A percentile compares a stretch with the other conserved stretches of the same genome.
These are phyloP conservation scores for Rhinophrynus dorsalis DNA, from an alignment of 2,797 vertebrate species.

Conservation along the genomic window DNA sequence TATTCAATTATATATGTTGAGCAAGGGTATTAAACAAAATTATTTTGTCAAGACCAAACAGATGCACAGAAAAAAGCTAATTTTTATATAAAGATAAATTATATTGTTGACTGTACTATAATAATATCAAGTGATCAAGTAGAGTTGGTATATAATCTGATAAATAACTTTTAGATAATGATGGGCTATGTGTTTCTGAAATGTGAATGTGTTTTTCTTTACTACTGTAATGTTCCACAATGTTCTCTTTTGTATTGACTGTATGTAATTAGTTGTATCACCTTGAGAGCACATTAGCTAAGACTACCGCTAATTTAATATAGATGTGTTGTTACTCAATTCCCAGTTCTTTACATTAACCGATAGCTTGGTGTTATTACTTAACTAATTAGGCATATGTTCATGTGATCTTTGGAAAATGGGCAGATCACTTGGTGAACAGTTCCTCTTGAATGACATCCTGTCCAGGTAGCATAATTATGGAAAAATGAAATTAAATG, in stretches of 20 bases:
- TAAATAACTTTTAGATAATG: background rate
- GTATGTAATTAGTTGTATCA: conserved; percentile 43
- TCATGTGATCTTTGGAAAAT: conserved; percentile 16
- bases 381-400: conserved; percentile 39
- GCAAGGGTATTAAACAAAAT: no score
- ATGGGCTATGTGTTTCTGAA: background rate
- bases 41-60: no score
- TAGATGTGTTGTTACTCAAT: conserved; percentile 37
- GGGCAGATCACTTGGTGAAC: background rate
- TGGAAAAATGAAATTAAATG: background rate
- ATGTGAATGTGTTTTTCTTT: background rate
- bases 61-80: no score
- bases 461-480: background rate
- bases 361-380: conserved; percentile 44
- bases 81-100: no score
- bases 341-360: conserved; percentile 45
- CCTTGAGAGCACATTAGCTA: conserved; percentile 43
- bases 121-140: background rate
- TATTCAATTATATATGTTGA: no score
- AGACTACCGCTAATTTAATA: conserved; percentile 43
- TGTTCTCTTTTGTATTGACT: conserved; percentile 44
- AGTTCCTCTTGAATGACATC: background rate
- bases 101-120: no score
- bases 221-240: conserved; percentile 3
- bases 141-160: background rate